Evolutionary conservation across 2,888 invertebrate genomes (phyloP).

Genomic region (Gonocerus acuteangulatus): DNA sequence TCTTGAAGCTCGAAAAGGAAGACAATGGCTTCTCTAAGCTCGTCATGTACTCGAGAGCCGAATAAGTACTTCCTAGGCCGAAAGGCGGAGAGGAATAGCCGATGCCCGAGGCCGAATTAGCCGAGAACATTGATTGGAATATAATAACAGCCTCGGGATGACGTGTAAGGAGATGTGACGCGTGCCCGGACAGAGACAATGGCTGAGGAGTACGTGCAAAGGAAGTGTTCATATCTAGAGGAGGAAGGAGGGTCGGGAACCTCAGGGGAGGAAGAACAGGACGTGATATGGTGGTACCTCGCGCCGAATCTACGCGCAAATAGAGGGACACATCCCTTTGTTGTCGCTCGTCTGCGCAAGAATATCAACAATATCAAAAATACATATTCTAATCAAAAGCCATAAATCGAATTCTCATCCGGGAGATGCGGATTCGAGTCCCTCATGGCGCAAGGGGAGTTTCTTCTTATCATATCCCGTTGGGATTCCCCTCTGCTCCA

Average conservation of each 20-base stretch:
- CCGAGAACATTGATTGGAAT: constrained; percentile 23
- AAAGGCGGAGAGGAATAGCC: constrained; percentile 4
- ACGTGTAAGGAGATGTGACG: background rate
- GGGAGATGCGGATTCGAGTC: no score
- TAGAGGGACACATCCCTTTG: no score
- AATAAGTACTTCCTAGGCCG: constrained; percentile 23
- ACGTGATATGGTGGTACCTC: background rate
- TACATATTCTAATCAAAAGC: no score
- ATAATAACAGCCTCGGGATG: constrained; percentile 16
- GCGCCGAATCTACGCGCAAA: no score
- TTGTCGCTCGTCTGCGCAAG: no score
- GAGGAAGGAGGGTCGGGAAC: constrained; percentile 18
- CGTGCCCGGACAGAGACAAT: constrained; percentile 1
- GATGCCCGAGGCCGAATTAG: constrained; percentile 9
- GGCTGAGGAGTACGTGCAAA: constrained; percentile 6
- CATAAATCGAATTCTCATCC: no score
- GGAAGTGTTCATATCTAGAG: constrained; percentile 23
- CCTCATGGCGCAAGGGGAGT: no score
- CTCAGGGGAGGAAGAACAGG: constrained; percentile 3
- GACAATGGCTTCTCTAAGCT: background rate
- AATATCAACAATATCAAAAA: no score
- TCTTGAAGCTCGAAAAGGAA: background rate
- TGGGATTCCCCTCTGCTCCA: no score
- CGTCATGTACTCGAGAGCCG: constrained; percentile 5
- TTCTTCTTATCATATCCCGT: no score